Conservation (phyloP, 2,888 invertebrate genomes). For the Lamellibrachia columna region DNA sequence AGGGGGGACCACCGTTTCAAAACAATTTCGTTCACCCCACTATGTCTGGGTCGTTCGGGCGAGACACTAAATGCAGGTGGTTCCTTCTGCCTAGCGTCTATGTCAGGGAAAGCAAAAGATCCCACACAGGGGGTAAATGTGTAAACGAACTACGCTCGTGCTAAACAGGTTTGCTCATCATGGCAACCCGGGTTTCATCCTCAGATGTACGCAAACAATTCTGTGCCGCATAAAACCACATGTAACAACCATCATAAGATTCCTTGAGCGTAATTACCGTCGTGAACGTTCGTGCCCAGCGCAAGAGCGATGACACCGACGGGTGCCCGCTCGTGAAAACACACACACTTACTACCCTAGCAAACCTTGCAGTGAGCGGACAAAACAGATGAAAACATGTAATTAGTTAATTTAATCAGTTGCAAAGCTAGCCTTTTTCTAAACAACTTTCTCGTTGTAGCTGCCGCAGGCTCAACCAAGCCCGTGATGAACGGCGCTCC, state of each 20-base stretch:
- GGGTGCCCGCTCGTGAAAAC: neutral
- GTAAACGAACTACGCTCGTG: neutral
- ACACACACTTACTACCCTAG: neutral
- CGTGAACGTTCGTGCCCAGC: neutral
- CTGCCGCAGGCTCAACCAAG: neutral
- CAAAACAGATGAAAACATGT: neutral
- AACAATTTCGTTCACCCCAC: no score
- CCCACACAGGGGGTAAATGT: no score
- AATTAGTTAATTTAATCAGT: neutral
- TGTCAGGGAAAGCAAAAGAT: no score
- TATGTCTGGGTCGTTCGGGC: no score
- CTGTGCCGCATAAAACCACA: neutral
- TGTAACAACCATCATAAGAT: neutral
- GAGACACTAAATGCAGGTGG: no score
- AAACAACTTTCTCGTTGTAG: neutral
- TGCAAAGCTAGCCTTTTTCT: neutral
- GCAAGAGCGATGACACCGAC: neutral
- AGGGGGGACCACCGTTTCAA: no score
- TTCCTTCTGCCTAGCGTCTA: no score
- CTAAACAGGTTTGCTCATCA: neutral
- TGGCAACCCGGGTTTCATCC: neutral
- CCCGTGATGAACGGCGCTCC: neutral
- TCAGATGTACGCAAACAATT: neutral
- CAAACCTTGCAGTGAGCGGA: neutral
- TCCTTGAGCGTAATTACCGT: neutral